Evolutionary conservation across 1,140 invertebrate genomes (phyloP).

Genomic region (Hypsibius dujardini): DNA sequence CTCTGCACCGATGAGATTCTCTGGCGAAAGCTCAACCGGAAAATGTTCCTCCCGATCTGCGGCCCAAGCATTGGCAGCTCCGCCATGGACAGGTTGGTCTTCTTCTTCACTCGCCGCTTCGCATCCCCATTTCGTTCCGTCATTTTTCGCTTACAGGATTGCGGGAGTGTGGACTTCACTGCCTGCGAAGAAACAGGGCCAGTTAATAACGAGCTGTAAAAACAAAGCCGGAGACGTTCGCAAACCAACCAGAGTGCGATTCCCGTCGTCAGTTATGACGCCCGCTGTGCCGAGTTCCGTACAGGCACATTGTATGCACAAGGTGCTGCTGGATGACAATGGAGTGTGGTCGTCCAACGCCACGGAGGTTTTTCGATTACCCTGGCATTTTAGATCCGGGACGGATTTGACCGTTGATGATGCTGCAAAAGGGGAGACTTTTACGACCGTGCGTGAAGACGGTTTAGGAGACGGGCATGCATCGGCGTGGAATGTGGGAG

Average conservation of each 20-base stretch:
- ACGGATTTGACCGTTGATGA: too few species aligned
- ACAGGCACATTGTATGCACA: neutral
- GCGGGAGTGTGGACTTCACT: neutral
- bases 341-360: neutral
- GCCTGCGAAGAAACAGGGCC: slow-evolving; percentile 12
- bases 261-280: neutral
- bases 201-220: neutral
- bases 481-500: neutral
- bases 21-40: neutral
- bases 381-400: neutral
- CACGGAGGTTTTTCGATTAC: neutral
- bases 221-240: neutral
- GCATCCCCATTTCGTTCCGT: neutral
- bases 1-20: slow-evolving; percentile 6
- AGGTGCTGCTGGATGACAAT: neutral
- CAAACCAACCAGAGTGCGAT: neutral
- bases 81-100: neutral
- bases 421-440: too few species aligned
- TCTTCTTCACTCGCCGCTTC: neutral
- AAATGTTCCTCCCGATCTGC: neutral
- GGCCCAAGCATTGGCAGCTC: neutral
- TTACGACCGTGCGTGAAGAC: too few species aligned
- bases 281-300: neutral
- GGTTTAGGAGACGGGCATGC: too few species aligned
- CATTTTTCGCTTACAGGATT: neutral